phyloP scores from a whole-genome alignment of 2,797 vertebrate genomes.

The Bufotes viridis region DNA sequence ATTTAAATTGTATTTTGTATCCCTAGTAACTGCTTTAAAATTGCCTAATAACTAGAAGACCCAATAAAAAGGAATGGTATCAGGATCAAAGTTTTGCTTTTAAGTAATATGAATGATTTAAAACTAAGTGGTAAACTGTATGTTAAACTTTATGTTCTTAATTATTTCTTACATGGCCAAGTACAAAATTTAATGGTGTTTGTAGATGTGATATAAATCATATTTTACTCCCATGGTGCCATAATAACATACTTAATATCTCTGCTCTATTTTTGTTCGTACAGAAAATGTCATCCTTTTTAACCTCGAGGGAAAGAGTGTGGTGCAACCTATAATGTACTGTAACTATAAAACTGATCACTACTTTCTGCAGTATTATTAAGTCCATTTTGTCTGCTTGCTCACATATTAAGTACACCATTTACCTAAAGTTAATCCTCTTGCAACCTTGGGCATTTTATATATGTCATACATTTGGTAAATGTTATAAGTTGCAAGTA shows the following conservation, averaged over 20 bases:
- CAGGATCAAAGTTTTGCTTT: slow-evolving; percentile 34
- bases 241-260: slow-evolving; percentile 12
- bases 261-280: slow-evolving; percentile 10
- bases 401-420: background rate
- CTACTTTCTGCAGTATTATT: slow-evolving; percentile 4
- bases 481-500: background rate
- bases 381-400: background rate
- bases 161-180: slow-evolving; percentile 35
- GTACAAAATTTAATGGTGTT: slow-evolving; percentile 35
- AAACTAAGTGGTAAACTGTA: slow-evolving; percentile 1
- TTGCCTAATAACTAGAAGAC: background rate
- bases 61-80: background rate
- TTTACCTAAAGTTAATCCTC: background rate
- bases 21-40: background rate
- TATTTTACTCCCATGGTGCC: slow-evolving; percentile 19
- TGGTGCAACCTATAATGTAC: slow-evolving; percentile 10
- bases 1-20: background rate
- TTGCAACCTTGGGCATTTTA: no score
- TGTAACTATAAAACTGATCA: slow-evolving; percentile 12
- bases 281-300: slow-evolving; percentile 13
- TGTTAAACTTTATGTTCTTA: slow-evolving; percentile 29
- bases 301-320: background rate
- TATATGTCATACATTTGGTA: background rate
- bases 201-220: slow-evolving; percentile 28
- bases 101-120: slow-evolving; percentile 43